Base-by-base conservation (phyloP, 2,888 invertebrate species). In the Melanophora roralis region DNA sequence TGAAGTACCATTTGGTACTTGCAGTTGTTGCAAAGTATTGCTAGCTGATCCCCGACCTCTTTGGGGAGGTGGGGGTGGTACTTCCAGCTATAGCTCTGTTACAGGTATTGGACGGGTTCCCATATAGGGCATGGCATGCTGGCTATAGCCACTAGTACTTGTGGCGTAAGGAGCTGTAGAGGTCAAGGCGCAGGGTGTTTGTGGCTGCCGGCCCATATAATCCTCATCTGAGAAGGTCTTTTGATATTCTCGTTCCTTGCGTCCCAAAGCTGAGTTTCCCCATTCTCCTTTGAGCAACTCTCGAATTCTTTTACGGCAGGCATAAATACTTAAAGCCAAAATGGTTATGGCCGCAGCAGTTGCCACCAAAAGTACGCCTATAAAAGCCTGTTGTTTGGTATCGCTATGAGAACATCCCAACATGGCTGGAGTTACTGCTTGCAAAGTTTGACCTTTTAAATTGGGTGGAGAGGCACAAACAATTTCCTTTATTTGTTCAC, bases 61-160 rank as follows among this genome's bases (percentile, higher is more conserved):
- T 92, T 86, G 83, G 83, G 93, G 94, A 92, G 95, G 95, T 93
- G 96, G 95, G 95, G 95, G 95, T 91, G 95, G 89, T 83, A 85
- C 95, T 88, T 96, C 96, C 96, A 96, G 96, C 96, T 96, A 96
- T 95, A 96, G 96, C 90, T 96, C 96, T 92, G 96, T 96, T 86
- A 96, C 96, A 84, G 96, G 96, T 87, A 96, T 95, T 19, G 95
- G 95, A 87, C 93, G 92, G 82, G 85, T 84, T 80, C 87, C 86
- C 87, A 86, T 91, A 89, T 87, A 92, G 86, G 91, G 91, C 69
- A 91, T 89, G 45, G 91, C 91, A 65, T 90, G 89, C 40, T 92
- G 87, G 64, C 85, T 85, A 80, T 85, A 85, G 73, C 83, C 86
- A 23, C 84, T 83, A 27, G 84, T 85, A 43, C 86, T 84, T 34